These are phyloP conservation scores for Zelleria hepariella DNA, from an alignment of 2,888 invertebrate species.

Conservation along the genomic window DNA sequence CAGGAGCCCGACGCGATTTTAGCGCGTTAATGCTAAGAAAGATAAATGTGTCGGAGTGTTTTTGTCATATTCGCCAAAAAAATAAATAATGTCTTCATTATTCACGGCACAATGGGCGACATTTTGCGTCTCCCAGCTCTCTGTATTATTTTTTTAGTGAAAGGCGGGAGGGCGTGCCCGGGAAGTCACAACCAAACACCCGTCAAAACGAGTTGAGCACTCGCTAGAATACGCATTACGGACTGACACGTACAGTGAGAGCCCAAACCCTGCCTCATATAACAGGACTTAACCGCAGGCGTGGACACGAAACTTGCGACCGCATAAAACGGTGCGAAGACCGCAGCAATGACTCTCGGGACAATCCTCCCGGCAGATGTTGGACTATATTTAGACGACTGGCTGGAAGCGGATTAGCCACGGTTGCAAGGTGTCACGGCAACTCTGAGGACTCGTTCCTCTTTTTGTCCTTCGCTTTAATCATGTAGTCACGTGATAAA, in stretches of 20 bases:
- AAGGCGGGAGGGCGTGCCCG: not conserved
- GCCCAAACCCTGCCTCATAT: not conserved
- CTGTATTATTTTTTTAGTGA: not conserved
- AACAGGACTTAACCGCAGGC: constrained; percentile 34
- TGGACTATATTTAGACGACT: constrained; percentile 54
- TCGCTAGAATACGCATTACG: not conserved
- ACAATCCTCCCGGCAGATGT: constrained; percentile 49
- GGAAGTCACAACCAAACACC: not conserved
- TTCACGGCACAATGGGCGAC: constrained; percentile 20
- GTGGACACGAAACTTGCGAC: constrained; percentile 47
- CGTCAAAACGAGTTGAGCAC: not conserved
- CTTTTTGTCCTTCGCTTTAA: not conserved
- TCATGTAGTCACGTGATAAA: not conserved
- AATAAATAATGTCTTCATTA: constrained; percentile 30
- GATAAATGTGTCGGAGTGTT: constrained; percentile 54
- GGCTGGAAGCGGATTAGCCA: constrained; percentile 41
- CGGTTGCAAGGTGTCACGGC: constrained; percentile 38
- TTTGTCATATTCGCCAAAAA: constrained; percentile 39
- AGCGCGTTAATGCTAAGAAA: constrained; percentile 55
- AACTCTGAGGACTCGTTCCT: not conserved
- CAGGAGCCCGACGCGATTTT: constrained; percentile 51
- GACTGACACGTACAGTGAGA: not conserved
- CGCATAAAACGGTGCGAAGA: constrained; percentile 25
- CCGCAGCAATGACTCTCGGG: constrained; percentile 31
- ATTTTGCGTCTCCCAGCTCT: not conserved